A percentile compares a stretch with the other conserved stretches of the same genome.
Evolutionary conservation across 1,140 invertebrate genomes (phyloP).

Genomic region (Telenomus remus): DNA sequence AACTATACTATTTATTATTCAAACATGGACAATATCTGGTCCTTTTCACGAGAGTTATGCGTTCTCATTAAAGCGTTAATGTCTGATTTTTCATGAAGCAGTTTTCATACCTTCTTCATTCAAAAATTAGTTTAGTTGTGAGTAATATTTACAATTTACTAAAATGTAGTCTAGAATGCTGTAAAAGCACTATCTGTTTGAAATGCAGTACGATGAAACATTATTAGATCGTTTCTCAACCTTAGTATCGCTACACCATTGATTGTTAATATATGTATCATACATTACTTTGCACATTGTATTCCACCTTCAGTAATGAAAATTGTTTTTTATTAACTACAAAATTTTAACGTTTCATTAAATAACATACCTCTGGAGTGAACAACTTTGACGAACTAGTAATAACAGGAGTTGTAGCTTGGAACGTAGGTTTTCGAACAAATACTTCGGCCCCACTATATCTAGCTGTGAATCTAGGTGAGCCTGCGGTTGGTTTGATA

Average conservation of each 20-base stretch:
- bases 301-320: neutral
- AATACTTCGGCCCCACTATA: slow-evolving; percentile 72
- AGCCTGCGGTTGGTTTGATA: slow-evolving; percentile 67
- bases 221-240: slow-evolving; percentile 8
- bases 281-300: slow-evolving; percentile 2
- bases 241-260: slow-evolving; percentile 12
- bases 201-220: slow-evolving; percentile 8
- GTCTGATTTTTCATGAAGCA: slow-evolving; percentile 21
- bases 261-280: slow-evolving; percentile 13
- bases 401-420: slow-evolving; percentile 61
- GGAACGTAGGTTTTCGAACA: slow-evolving; percentile 65
- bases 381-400: slow-evolving; percentile 66
- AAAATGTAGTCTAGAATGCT: slow-evolving; percentile 14
- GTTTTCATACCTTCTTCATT: slow-evolving; percentile 9
- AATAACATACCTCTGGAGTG: slow-evolving; percentile 65
- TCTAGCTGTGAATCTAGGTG: slow-evolving; percentile 70
- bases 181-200: slow-evolving; percentile 4
- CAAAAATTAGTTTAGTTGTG: slow-evolving; percentile 12
- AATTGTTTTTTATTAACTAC: slow-evolving; percentile 4
- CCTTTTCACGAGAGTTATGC: too few relatives aligned
- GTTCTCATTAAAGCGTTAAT: slow-evolving; percentile 41
- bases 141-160: slow-evolving; percentile 29
- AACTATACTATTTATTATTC: too few relatives aligned
- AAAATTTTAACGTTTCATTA: neutral
- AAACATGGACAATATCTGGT: too few relatives aligned